Evolutionary conservation across 1,140 invertebrate genomes (phyloP), one percentile per base, ranked within the genome.

Genomic region (Drosophila burlai): DNA sequence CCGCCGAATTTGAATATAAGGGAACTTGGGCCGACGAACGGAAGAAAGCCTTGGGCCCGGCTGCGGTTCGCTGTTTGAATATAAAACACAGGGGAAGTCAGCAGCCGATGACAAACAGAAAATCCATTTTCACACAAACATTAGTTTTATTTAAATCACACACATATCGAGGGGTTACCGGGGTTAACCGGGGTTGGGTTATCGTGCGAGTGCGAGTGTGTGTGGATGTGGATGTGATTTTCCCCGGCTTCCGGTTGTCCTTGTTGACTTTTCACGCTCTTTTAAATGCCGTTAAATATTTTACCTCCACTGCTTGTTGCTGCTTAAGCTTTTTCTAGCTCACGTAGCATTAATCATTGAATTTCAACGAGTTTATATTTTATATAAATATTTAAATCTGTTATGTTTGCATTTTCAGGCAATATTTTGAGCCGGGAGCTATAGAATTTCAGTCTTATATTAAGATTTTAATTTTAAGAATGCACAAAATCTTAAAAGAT

Each of bases 251-350:
- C 31, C 65, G 49, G 36, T 78, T 47, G 75, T 78, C 77, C 81
- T 80, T 80, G 90, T 92, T 92, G 91, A 92, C 90, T 92, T 92
- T 92, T 92, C 91, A 92, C 83, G 90, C 91, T 92, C 83, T 67
- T 91, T 92, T 92, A 91, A 92, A 75, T 80, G 81, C 71, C 81
- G 78, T 84, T 80, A 80, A 83, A 84, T 77, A 57, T 81, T 64
- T 81, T 29, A 66, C 49, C 49, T 43, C 62, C 65, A 18, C 45
- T 40, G 68, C 47, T 67, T 61, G 45, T 63, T 62, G 50, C 24
- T 76, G 46, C 40, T 11, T 11, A 9, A 55, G 45, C 21, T 52
- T 46, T 42, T 45, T 61, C 5, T 24, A 38, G 54, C 15, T 72
- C 45, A 18, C 13, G 40, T 29, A 24, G 65, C 75, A 79, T 85